phyloP scores from a whole-genome alignment of 2,797 vertebrate species.

The Acanthopagrus latus region DNA sequence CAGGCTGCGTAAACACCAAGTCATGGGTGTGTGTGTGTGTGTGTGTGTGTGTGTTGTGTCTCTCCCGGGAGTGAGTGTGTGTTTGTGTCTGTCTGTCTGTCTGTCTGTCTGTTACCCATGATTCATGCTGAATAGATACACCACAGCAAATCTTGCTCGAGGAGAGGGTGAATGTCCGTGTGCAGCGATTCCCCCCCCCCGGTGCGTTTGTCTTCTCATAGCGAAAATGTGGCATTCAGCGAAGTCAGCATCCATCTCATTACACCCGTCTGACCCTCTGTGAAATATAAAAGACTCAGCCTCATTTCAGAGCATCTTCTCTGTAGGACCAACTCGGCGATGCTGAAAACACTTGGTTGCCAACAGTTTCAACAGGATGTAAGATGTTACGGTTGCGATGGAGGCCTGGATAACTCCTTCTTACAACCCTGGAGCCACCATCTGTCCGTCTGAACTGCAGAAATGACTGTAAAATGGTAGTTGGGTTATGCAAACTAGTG shows the following conservation, averaged over 20 bases:
- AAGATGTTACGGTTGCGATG: conserved; percentile 36
- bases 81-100: conserved; percentile 4
- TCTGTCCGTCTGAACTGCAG: conserved; percentile 75
- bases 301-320: conserved; percentile 22
- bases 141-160: conserved; percentile 34
- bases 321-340: conserved; percentile 7
- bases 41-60: background rate
- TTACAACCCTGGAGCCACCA: conserved; percentile 62
- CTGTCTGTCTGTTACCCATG: background rate
- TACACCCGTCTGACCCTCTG: conserved; percentile 48
- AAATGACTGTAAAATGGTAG: conserved; percentile 10
- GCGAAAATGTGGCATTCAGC: conserved; percentile 46
- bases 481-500: conserved; percentile 28
- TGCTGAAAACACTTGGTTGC: conserved; percentile 33
- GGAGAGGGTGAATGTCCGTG: conserved; percentile 14
- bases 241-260: conserved; percentile 55
- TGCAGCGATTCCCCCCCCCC: conserved; percentile 20
- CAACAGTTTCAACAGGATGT: conserved; percentile 26
- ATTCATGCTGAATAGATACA: conserved; percentile 50
- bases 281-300: conserved; percentile 17
- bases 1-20: conserved; percentile 24
- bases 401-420: conserved; percentile 37
- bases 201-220: conserved; percentile 16
- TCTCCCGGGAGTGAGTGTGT: conserved; percentile 1
- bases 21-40: conserved; percentile 20